phyloP scores from a whole-genome alignment of 1,140 invertebrate genomes.

The Metopolophium dirhodum region DNA sequence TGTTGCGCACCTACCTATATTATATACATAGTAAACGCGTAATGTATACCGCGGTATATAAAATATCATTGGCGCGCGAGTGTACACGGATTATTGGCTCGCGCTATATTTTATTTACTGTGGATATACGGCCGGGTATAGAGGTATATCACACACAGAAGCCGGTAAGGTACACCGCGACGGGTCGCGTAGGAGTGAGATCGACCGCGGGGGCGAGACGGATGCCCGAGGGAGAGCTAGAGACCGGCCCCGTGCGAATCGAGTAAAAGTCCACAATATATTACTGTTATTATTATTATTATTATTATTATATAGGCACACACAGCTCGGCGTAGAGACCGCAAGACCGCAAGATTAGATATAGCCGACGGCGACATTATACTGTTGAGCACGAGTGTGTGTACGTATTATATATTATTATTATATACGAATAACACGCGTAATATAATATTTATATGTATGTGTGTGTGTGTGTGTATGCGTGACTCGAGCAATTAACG shows the following conservation, averaged over 20 bases:
- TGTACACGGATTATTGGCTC: not conserved
- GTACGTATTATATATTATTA: not conserved
- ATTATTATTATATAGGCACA: not conserved
- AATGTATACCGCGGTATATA: not conserved
- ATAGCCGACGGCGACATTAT: not conserved
- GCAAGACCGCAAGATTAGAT: conserved; percentile 24
- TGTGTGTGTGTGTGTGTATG: not conserved
- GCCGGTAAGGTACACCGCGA: not conserved
- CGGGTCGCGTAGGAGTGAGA: not conserved
- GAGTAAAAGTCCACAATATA: conserved; percentile 29
- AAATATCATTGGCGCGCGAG: not conserved
- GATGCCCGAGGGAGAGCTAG: not conserved
- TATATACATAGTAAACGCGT: not conserved
- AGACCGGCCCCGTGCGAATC: conserved; percentile 8
- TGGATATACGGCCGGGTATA: not conserved
- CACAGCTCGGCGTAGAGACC: not conserved
- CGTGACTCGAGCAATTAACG: conserved; percentile 50
- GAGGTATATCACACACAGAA: conserved; percentile 24
- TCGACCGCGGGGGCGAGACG: conserved; percentile 17
- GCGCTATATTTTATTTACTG: not conserved
- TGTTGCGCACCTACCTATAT: too few relatives aligned
- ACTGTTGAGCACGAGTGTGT: not conserved
- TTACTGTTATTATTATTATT: not conserved
- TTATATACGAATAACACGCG: not conserved
- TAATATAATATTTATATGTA: not conserved